Base-by-base conservation (phyloP, 2,797 vertebrate species). In the Muscicapa striata region DNA sequence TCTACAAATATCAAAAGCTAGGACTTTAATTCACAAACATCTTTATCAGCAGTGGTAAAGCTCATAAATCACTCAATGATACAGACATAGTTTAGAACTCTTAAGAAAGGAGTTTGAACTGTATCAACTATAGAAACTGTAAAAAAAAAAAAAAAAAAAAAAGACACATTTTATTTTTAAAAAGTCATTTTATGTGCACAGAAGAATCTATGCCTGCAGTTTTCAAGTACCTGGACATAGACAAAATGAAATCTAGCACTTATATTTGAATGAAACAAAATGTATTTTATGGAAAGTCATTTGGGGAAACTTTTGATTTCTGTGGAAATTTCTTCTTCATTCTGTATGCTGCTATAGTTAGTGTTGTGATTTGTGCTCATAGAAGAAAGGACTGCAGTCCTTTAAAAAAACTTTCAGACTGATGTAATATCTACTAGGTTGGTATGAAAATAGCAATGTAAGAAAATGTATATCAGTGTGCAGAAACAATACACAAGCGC, bases 1-100 rank as follows among this genome's bases (percentile, higher is more conserved):
- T 68, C 84, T 88, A 91, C 24, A 84, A 92, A 92, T 55, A 83
- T 69, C 77, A 72, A 79, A 93, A 92, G 45, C 41, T 86, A 87
- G 46, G 40, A 66, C 68, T 95, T 93, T 70, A 77, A 90, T 79
- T 89, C 68, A 69, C 46, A 93, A 91, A 69, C 24, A 57, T 63
- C 46, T 85, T 93, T 84, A 77, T 89, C 86, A 94, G 93, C 24
- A 88, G 4, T 55, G n/a, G 6, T 38, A 66, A 96, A 91, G 14
- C 12, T 61, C 93, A 78, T 87, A 92, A 94, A 82, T 87, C 77
- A 92, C 34, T 66, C 46, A 91, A 4, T 1, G 10, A 58, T 69
- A 45, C 2, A 14, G 38, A 79, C 72, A 88, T 81, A 72, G 6
- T 46, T 83, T 84, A 83, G 30, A 41, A 59, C 55, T 93, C n/a